Evolutionary conservation across 2,113 vertebrate species (phyloP).

Genomic region (Odontesthes bonariensis): DNA sequence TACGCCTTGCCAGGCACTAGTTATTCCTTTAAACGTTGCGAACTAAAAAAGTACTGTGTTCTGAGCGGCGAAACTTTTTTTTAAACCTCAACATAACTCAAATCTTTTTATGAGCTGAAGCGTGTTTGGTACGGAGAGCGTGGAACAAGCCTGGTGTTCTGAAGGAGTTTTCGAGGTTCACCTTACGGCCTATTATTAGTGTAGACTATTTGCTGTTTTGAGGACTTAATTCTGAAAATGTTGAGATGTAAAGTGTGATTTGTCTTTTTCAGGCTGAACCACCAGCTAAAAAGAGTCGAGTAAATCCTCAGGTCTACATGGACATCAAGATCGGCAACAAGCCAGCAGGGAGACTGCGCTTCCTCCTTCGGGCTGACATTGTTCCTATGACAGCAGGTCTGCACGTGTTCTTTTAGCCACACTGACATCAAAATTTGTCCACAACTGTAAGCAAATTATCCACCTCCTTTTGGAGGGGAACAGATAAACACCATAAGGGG

Average conservation of each 20-base stretch:
- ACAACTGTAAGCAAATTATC: no score
- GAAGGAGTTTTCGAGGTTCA: no score
- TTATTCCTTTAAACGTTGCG: no score
- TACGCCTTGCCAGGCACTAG: no score
- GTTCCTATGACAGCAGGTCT: constrained; percentile 97
- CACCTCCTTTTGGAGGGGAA: background rate
- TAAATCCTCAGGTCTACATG: constrained; percentile 96
- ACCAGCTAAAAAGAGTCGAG: constrained; percentile 89
- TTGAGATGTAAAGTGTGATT: background rate
- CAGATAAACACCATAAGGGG: background rate
- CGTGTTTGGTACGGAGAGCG: no score
- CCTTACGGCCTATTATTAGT: no score
- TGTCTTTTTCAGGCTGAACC: constrained; percentile 86
- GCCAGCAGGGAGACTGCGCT: constrained; percentile 90
- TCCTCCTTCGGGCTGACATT: constrained; percentile 91
- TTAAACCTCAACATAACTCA: no score
- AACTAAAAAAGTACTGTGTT: no score
- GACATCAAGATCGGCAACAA: constrained; percentile 98
- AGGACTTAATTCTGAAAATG: background rate
- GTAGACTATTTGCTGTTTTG: background rate
- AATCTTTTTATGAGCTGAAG: no score
- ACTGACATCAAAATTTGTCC: no score
- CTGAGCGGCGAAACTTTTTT: no score
- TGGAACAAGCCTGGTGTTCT: no score
- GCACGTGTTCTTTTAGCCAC: background rate